Percentiles rank a stretch among this genome's conserved stretches.
Evolutionary conservation across 2,113 vertebrate genomes (phyloP).

Genomic region (Lasiurus borealis): DNA sequence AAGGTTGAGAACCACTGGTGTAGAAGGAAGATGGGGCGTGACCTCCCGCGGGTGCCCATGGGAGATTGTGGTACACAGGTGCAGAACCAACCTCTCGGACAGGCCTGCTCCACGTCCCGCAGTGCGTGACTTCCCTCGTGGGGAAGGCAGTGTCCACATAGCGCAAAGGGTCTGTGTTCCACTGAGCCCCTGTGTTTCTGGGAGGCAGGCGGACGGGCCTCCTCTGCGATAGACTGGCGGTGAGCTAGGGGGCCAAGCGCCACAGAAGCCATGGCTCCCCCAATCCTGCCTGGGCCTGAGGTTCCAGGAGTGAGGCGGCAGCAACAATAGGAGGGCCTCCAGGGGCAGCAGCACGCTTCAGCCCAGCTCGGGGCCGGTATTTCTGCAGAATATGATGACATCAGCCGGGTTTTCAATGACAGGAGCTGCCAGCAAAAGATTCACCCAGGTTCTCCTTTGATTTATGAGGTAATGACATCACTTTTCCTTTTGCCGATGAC

Average conservation of each 20-base stretch:
- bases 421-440: background rate
- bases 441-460: background rate
- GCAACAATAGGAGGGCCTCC: background rate
- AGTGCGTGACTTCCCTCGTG: fast-evolving
- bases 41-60: fast-evolving
- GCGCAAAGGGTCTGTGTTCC: background rate
- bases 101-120: fast-evolving
- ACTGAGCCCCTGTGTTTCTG: background rate
- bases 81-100: background rate
- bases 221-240: background rate
- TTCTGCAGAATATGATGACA: background rate
- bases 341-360: background rate
- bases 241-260: background rate
- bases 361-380: background rate
- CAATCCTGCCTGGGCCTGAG: background rate
- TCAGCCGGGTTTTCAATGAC: background rate
- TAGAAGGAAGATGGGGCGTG: fast-evolving
- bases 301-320: background rate
- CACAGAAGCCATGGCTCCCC: fast-evolving
- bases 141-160: fast-evolving
- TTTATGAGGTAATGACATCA: background rate
- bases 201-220: background rate
- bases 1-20: too few relatives aligned
- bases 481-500: background rate
- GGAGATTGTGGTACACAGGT: fast-evolving